A percentile compares a stretch with the other conserved stretches of the same genome.
These are phyloP conservation scores for Eriosoma lanigerum DNA, from an alignment of 1,140 invertebrate species.

Conservation along the genomic window DNA sequence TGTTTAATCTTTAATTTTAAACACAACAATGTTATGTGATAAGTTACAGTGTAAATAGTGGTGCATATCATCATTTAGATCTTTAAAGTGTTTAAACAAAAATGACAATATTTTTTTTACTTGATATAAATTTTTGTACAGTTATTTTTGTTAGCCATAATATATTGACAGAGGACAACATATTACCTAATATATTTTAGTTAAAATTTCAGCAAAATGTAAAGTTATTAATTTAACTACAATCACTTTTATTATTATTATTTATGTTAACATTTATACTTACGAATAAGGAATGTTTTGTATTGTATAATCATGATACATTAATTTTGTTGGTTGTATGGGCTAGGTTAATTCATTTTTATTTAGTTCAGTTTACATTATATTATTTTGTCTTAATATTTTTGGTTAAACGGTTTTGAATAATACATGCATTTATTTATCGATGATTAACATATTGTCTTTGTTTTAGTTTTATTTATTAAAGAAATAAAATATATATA, in stretches of 20 bases:
- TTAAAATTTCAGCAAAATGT: not conserved
- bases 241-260: conserved; percentile 50
- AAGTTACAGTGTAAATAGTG: conserved; percentile 51
- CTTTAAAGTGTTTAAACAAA: conserved; percentile 33
- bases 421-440: conserved; percentile 51
- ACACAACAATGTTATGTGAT: conserved; percentile 45
- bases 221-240: conserved; percentile 47
- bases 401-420: conserved; percentile 50
- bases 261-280: conserved; percentile 49
- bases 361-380: conserved; percentile 49
- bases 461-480: conserved; percentile 40
- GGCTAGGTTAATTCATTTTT: conserved; percentile 50
- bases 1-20: conserved; percentile 45
- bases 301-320: conserved; percentile 35
- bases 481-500: not conserved
- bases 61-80: conserved; percentile 49
- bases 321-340: conserved; percentile 50
- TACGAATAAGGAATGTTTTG: conserved; percentile 43
- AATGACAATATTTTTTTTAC: conserved; percentile 51
- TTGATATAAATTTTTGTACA: conserved; percentile 47
- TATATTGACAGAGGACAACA: conserved; percentile 10
- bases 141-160: conserved; percentile 51
- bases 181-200: conserved; percentile 24
- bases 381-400: conserved; percentile 49
- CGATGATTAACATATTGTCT: conserved; percentile 44